Evolutionary conservation across 1,140 invertebrate genomes (phyloP).

Genomic region (Aphaenogaster ashmeadi): DNA sequence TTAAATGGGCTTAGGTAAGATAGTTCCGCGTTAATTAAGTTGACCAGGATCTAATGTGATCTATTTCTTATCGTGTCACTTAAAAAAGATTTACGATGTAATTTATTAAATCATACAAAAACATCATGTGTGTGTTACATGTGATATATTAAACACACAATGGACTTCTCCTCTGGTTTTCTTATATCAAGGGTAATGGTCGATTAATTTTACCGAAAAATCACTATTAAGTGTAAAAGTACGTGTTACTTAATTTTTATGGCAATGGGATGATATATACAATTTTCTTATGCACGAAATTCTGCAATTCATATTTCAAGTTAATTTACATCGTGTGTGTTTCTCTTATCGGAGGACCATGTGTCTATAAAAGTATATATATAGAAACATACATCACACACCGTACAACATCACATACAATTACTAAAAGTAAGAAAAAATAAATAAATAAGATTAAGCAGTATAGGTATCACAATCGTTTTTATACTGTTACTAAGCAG

Average conservation of each 20-base stretch:
- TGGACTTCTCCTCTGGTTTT: constrained; percentile 80
- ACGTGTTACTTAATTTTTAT: constrained; percentile 56
- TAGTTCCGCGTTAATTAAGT: not conserved
- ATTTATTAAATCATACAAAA: constrained; percentile 35
- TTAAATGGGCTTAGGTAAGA: constrained; percentile 8
- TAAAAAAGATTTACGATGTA: constrained; percentile 1
- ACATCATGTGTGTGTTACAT: not conserved
- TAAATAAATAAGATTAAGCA: constrained; percentile 59
- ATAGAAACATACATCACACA: constrained; percentile 58
- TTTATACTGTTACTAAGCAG: constrained; percentile 81
- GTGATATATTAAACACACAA: constrained; percentile 31
- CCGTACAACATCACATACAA: constrained; percentile 67
- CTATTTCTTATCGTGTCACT: constrained; percentile 11
- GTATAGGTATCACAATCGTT: constrained; percentile 77
- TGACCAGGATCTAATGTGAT: constrained; percentile 1
- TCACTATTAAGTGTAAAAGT: constrained; percentile 51
- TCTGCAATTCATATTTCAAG: constrained; percentile 39
- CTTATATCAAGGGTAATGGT: constrained; percentile 67
- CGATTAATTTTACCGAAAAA: constrained; percentile 63
- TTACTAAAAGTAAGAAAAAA: constrained; percentile 57
- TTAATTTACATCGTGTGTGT: constrained; percentile 39
- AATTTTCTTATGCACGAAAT: constrained; percentile 63
- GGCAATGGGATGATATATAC: constrained; percentile 46
- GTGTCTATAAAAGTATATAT: constrained; percentile 64
- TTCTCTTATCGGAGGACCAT: constrained; percentile 52